Base-by-base conservation (phyloP, 30 jellyfish, hydroid and myxozoan genomes). In the Euphysa ruthae region DNA sequence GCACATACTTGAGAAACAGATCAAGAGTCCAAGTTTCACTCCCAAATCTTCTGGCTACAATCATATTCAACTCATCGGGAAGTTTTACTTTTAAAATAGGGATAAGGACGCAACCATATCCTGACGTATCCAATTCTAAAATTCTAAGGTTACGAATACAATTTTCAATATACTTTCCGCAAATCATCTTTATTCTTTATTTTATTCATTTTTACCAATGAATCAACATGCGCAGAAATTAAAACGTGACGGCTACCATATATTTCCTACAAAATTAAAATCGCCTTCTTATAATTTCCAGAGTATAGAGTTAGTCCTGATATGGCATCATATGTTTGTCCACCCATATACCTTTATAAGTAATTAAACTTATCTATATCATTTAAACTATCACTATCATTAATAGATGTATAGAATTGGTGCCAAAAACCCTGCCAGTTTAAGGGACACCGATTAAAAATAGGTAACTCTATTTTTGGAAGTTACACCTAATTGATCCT, bases 1-100 rank as follows among this genome's bases (percentile, higher is more conserved):
- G 12, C 52, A 38, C n/a, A 38, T 38, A 38, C 52, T 38, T n/a
- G n/a, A 38, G 12, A 12, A 38, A 38, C 52, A 8, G 12, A n/a
- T 38, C 65, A 13, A 52, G 22, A 12, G 65, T 52, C 65, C 65
- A n/a, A n/a, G n/a, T n/a, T n/a, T n/a, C n/a, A n/a, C n/a, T n/a
- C n/a, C n/a, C n/a, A n/a, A n/a, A n/a, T 15, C 26, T 15, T 52
- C 65, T 52, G 14, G 65, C 16, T 0, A 52, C 22, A 0, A 12
- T 15, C 13, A 52, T 12, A n/a, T 12, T 20, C 22, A 52, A 21
- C 65, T 52, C 65, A 12, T 52, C 65, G 10, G 65, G 65, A 12
- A 52, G n/a, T n/a, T 31, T 23, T 31, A 15, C 65, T 10, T 52
- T 52, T 15, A 52, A 21, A 21, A 52, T 52, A 15, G 65, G 65